A percentile compares a stretch with the other conserved stretches of the same genome.
Conservation (phyloP, 2,797 vertebrate genomes). For the Pantherophis vulpinus region DNA sequence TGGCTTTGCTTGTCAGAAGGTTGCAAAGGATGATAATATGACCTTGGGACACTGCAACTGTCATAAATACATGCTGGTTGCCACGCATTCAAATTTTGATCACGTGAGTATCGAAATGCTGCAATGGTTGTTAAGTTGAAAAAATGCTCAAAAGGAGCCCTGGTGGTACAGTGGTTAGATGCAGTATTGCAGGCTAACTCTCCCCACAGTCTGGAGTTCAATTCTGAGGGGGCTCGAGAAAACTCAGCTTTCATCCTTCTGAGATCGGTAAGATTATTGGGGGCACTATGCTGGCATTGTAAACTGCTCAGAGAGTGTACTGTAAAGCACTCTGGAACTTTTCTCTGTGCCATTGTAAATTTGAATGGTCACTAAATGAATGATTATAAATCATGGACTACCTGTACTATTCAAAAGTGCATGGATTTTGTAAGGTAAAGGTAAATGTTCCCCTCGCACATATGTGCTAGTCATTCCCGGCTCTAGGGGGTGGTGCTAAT, state of each 20-base stretch:
- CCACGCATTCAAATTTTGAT: not conserved
- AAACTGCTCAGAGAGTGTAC: not conserved
- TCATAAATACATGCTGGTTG: not conserved
- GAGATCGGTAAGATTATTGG: not conserved
- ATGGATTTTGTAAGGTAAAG: not conserved
- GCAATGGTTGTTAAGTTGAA: not conserved
- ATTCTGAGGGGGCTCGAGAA: not conserved
- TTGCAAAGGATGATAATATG: not conserved
- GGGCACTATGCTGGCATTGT: not conserved
- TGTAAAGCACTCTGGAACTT: not conserved
- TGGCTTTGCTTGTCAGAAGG: not conserved
- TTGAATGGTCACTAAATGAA: not conserved
- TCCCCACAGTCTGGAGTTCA: not conserved
- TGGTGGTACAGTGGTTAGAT: not conserved
- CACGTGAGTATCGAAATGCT: not conserved
- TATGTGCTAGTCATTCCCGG: too few species aligned
- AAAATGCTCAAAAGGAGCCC: not conserved
- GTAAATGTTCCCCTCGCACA: too few species aligned
- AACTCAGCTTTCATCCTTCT: not conserved
- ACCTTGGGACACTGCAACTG: not conserved
- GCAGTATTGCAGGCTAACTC: not conserved
- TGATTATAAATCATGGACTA: not conserved
- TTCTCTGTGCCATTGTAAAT: not conserved
- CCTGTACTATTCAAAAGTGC: not conserved
- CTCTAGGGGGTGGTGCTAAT: too few species aligned